Percentiles rank a stretch among this genome's conserved stretches.
Evolutionary conservation across 30 jellyfish, hydroid and myxozoan genomes (phyloP).

Genomic region (Aurelia sp.): DNA sequence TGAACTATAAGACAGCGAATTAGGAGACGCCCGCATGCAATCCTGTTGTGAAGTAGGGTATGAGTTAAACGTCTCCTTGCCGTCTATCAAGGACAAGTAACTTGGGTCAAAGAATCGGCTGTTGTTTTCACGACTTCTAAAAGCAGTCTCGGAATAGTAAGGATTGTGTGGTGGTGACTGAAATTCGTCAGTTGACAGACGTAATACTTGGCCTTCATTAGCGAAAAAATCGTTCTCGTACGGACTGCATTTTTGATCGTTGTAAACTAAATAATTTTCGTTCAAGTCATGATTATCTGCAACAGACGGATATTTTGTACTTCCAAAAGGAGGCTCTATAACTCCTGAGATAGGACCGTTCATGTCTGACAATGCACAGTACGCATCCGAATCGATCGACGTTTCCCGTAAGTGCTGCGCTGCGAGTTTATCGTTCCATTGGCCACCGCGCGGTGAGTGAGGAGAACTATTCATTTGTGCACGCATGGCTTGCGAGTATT

Average conservation of each 20-base stretch:
- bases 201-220: not conserved
- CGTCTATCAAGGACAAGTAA: conserved; percentile 33
- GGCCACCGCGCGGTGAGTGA: not conserved
- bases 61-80: not conserved
- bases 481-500: not conserved
- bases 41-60: no score
- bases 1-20: no score
- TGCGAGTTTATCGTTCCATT: not conserved
- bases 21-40: no score
- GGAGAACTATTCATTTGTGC: not conserved
- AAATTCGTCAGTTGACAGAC: not conserved
- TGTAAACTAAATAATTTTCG: not conserved
- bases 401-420: not conserved
- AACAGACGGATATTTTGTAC: not conserved
- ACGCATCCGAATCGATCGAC: not conserved
- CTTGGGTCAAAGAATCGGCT: conserved; percentile 38
- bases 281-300: not conserved
- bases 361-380: not conserved
- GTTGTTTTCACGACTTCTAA: not conserved
- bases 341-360: not conserved
- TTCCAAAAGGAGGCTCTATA: not conserved
- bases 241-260: not conserved
- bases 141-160: conserved; percentile 2
- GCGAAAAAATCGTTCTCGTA: not conserved
- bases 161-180: not conserved